Conservation (phyloP, 2,888 invertebrate genomes). For the Leucophenga maculata region DNA sequence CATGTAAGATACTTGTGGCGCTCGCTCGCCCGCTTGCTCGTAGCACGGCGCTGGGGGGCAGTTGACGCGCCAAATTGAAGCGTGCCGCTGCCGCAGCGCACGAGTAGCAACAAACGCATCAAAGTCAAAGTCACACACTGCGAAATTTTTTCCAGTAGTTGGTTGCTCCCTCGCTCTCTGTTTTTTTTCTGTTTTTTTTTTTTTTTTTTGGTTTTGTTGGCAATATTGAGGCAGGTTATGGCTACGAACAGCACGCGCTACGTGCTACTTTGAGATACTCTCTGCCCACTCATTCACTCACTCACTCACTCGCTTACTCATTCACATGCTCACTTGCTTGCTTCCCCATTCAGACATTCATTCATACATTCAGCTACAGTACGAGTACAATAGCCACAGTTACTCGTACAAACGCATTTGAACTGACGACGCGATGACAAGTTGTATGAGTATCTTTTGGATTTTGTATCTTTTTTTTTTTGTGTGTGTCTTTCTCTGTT, state of each 20-base stretch:
- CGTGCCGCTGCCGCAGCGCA: conserved; percentile 38
- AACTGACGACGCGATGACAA: conserved; percentile 23
- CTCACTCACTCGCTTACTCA: neutral
- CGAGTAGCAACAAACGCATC: conserved; percentile 44
- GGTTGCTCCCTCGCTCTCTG: conserved; percentile 4
- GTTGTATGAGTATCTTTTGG: conserved; percentile 1
- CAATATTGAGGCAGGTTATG: conserved; percentile 60
- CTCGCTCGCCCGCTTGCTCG: too few relatives aligned
- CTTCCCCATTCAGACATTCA: neutral
- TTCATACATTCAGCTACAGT: too few relatives aligned
- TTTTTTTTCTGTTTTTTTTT: neutral
- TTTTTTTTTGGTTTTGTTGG: neutral
- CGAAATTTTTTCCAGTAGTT: neutral
- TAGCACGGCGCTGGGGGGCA: conserved; percentile 16
- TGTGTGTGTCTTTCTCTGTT: neutral
- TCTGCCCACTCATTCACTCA: conserved; percentile 1
- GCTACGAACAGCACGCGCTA: conserved; percentile 36
- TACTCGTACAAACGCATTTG: neutral
- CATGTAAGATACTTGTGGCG: conserved; percentile 10
- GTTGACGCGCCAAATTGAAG: conserved; percentile 20
- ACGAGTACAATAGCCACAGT: conserved; percentile 8
- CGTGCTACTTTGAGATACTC: conserved; percentile 29
- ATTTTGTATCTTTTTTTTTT: neutral
- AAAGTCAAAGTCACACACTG: conserved; percentile 54
- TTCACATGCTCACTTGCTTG: neutral